These are phyloP conservation scores for Cheirogaleus medius DNA, from an alignment of 2,113 vertebrate species.

Conservation along the genomic window DNA sequence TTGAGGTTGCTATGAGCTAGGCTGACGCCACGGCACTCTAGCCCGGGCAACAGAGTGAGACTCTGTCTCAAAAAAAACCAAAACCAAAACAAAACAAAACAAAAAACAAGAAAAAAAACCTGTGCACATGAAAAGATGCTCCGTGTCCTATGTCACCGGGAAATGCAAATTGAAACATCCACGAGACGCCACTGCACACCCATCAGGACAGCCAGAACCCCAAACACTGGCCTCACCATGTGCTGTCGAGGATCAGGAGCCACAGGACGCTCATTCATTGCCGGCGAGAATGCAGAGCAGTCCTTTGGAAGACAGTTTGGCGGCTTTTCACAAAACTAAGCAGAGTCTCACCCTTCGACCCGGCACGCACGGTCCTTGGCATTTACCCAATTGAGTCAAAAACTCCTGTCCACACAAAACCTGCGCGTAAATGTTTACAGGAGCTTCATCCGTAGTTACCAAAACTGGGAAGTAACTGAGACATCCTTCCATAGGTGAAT, in stretches of 20 bases:
- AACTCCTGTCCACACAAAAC: background rate
- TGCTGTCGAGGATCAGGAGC: background rate
- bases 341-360: rapidly evolving
- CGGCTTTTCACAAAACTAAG: background rate
- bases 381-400: background rate
- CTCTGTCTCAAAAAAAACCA: too few relatives aligned
- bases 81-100: too few relatives aligned
- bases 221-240: rapidly evolving
- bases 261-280: rapidly evolving
- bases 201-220: rapidly evolving
- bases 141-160: rapidly evolving
- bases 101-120: too few relatives aligned
- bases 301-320: background rate
- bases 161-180: too few relatives aligned
- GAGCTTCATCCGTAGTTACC: background rate
- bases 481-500: background rate
- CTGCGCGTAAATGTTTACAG: background rate
- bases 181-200: background rate
- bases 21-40: too few relatives aligned
- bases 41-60: too few relatives aligned
- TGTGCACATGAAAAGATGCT: background rate
- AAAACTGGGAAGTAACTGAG: background rate
- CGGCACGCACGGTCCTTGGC: background rate
- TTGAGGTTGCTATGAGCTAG: too few relatives aligned
- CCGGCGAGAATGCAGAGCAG: rapidly evolving